Conservation (phyloP, 1,140 invertebrate genomes). For the Trichonephila inaurata region DNA sequence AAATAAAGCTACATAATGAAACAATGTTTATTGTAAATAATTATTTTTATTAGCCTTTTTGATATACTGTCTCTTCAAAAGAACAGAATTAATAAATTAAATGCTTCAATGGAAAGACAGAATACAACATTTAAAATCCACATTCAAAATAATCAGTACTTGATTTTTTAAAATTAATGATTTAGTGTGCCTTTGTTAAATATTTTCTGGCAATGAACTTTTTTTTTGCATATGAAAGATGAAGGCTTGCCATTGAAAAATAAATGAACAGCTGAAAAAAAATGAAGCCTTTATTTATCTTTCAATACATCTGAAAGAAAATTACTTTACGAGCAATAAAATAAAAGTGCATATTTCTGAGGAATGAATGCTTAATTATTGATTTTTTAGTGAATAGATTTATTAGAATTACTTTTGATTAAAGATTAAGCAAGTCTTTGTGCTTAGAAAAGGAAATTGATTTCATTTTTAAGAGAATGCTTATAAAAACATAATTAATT, state of each 20-base stretch:
- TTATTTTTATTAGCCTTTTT: too few relatives aligned
- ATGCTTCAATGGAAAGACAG: background rate
- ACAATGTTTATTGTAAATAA: too few relatives aligned
- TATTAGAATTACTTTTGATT: too few relatives aligned
- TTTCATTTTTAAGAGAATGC: too few relatives aligned
- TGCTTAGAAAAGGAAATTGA: too few relatives aligned
- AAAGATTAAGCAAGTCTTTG: too few relatives aligned
- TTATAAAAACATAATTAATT: too few relatives aligned
- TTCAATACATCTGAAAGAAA: background rate
- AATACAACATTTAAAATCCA: background rate
- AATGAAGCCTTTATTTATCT: background rate
- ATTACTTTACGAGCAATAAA: background rate
- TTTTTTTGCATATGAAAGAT: background rate
- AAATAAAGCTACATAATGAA: too few relatives aligned
- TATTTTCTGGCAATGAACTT: background rate
- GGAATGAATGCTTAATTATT: too few relatives aligned
- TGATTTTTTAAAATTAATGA: background rate
- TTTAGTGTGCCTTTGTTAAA: background rate
- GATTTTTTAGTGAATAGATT: too few relatives aligned
- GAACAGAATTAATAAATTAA: background rate
- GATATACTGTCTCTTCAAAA: too few relatives aligned
- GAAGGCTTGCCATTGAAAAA: background rate
- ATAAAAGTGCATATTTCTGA: background rate
- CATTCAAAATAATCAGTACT: background rate
- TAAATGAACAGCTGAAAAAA: background rate